Conservation (phyloP, 2,113 vertebrate species). For the Enhydra lutris region DNA sequence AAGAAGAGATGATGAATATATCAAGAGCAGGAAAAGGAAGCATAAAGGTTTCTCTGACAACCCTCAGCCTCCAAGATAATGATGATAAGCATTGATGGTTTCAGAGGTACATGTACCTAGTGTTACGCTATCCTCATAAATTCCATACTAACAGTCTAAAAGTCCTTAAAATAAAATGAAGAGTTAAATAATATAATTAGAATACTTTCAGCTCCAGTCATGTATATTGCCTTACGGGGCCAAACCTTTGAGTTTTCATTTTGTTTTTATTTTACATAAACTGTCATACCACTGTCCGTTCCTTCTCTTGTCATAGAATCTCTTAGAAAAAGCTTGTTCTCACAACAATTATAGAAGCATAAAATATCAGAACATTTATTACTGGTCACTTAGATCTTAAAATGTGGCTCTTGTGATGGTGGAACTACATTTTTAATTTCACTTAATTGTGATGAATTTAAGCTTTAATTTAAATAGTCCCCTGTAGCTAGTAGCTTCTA, state of each 20-base stretch:
- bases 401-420: neutral
- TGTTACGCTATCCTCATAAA: neutral
- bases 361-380: neutral
- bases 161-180: constrained; percentile 17
- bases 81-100: neutral
- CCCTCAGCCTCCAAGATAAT: neutral
- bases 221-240: neutral
- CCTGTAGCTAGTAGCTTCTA: neutral
- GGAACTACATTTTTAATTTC: neutral
- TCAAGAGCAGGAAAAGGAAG: neutral
- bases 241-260: constrained; percentile 2
- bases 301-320: neutral
- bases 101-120: neutral
- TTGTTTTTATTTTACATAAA: constrained; percentile 9
- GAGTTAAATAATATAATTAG: neutral
- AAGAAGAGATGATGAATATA: constrained; percentile 10
- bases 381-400: neutral
- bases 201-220: neutral
- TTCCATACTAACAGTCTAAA: neutral
- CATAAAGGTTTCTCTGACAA: neutral
- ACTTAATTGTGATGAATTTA: constrained; percentile 14
- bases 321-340: neutral
- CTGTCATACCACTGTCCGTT: neutral
- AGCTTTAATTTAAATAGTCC: constrained; percentile 1
- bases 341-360: neutral